phyloP scores from a whole-genome alignment of 2,888 invertebrate genomes.

The Melanotus villosus region DNA sequence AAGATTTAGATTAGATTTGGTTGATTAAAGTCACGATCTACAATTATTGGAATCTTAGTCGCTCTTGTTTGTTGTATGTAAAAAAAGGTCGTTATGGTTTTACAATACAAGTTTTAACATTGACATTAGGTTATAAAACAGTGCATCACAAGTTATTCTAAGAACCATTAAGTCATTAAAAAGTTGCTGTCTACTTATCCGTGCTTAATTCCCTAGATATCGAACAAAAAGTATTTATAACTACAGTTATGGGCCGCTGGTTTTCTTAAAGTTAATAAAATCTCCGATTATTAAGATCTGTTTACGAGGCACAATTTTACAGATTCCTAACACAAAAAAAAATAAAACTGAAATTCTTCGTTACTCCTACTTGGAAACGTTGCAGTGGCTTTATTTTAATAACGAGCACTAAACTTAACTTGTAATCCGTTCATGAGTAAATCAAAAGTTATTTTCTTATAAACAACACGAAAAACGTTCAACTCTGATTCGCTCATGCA shows the following conservation, averaged over 20 bases:
- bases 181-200: slow-evolving; percentile 47
- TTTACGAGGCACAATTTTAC: slow-evolving; percentile 30
- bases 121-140: slow-evolving; percentile 37
- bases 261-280: slow-evolving; percentile 41
- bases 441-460: no score
- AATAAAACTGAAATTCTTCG: no score
- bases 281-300: slow-evolving; percentile 30
- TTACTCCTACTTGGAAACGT: no score
- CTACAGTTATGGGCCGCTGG: slow-evolving; percentile 46
- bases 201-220: slow-evolving; percentile 38
- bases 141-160: slow-evolving; percentile 40
- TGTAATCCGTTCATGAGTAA: no score
- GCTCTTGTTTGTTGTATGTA: no score
- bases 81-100: slow-evolving; percentile 19
- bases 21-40: no score
- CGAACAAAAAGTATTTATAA: slow-evolving; percentile 46
- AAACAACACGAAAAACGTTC: no score
- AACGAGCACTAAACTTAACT: slow-evolving; percentile 19
- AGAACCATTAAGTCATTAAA: slow-evolving; percentile 50
- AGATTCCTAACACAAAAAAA: no score
- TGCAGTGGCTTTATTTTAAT: no score
- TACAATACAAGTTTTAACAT: slow-evolving; percentile 27
- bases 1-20: no score
- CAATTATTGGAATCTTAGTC: no score
- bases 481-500: no score